A percentile compares a stretch with the other conserved stretches of the same genome.
Evolutionary conservation across 2,797 vertebrate genomes (phyloP).

Genomic region (Orestias chungarensis): DNA sequence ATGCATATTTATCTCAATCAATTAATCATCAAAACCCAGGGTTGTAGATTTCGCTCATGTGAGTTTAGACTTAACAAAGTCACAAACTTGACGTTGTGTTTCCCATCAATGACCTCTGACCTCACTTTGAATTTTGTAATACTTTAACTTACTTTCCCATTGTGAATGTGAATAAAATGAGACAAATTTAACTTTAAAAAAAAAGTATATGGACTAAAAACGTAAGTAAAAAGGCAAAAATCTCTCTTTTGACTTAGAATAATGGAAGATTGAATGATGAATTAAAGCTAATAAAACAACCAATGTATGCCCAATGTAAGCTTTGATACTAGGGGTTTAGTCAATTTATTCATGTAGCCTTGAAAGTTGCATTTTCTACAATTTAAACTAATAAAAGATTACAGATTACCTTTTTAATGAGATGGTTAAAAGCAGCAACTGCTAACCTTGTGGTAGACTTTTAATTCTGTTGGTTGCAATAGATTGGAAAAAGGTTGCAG

Average conservation of each 20-base stretch:
- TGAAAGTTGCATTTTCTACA: too few relatives aligned
- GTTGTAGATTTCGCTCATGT: not conserved
- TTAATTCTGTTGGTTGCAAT: too few relatives aligned
- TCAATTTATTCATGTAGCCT: not conserved
- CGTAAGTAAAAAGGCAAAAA: not conserved
- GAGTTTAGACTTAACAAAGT: not conserved
- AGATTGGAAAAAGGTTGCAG: too few relatives aligned
- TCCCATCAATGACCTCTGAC: not conserved
- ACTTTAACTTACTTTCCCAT: too few relatives aligned
- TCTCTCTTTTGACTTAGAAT: not conserved
- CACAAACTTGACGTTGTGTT: not conserved
- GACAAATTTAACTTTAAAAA: not conserved
- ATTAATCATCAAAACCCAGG: not conserved
- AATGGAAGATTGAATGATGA: not conserved
- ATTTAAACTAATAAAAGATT: too few relatives aligned
- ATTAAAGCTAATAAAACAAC: not conserved
- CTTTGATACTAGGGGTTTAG: not conserved
- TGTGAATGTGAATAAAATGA: too few relatives aligned
- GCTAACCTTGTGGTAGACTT: too few relatives aligned
- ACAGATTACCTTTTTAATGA: too few relatives aligned
- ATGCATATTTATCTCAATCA: conserved; percentile 6
- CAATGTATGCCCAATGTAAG: not conserved
- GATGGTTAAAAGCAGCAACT: too few relatives aligned
- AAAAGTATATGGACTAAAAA: not conserved
- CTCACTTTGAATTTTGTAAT: not conserved